Conservation (phyloP, 53 echinoderm and acorn worm species). For the Patiria pectinifera region DNA sequence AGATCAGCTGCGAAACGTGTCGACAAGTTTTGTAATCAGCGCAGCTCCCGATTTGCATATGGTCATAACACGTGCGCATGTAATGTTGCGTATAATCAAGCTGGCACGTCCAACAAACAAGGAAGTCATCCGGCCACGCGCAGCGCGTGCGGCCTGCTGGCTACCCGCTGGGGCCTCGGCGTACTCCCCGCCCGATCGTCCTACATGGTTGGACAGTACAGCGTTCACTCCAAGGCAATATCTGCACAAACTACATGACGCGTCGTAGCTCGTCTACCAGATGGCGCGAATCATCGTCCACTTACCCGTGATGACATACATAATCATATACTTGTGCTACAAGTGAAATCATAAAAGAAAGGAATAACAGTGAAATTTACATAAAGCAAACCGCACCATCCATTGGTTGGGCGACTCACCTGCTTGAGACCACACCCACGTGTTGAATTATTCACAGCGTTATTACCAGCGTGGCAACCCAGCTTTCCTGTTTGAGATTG, state of each 20-base stretch:
- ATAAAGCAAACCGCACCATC: neutral
- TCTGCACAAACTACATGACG: neutral
- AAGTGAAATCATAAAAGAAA: neutral
- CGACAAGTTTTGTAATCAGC: slow-evolving; percentile 30
- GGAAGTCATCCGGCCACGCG: neutral
- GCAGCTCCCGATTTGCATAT: slow-evolving; percentile 20
- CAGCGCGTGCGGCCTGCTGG: neutral
- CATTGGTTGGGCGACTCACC: neutral
- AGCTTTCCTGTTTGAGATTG: slow-evolving; percentile 24
- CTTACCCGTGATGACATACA: neutral
- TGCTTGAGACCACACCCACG: slow-evolving; percentile 32
- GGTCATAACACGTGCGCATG: slow-evolving; percentile 15
- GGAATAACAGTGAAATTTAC: neutral
- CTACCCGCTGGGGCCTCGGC: neutral
- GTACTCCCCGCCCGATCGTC: neutral
- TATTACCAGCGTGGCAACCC: neutral
- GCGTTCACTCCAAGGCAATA: neutral
- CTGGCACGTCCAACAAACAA: neutral
- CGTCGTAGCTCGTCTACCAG: neutral
- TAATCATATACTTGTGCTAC: neutral
- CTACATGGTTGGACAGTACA: neutral
- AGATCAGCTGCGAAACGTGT: slow-evolving; percentile 41
- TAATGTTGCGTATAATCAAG: neutral
- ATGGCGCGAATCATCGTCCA: neutral
- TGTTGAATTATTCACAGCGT: slow-evolving; percentile 40